A percentile compares a stretch with the other conserved stretches of the same genome.
Evolutionary conservation across 2,113 vertebrate genomes (phyloP).

Genomic region (Boulengeromyrus knoepffleri): DNA sequence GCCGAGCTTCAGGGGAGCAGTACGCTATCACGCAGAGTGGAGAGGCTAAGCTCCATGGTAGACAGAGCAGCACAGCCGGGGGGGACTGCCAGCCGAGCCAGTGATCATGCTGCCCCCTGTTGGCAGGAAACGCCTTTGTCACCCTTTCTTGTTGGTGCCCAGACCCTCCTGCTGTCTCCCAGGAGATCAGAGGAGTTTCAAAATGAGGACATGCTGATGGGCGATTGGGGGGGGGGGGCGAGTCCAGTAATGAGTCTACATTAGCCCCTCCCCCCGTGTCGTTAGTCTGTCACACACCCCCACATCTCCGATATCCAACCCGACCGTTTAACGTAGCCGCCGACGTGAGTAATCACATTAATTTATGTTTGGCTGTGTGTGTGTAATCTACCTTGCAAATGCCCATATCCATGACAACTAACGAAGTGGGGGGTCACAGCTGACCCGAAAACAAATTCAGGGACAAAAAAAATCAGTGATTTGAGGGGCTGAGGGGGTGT

Average conservation of each 20-base stretch:
- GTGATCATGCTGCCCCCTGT: background rate
- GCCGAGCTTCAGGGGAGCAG: slow-evolving; percentile 9
- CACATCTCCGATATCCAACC: background rate
- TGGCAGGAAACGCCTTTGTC: background rate
- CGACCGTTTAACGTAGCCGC: background rate
- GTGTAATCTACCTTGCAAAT: background rate
- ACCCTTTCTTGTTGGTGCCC: background rate
- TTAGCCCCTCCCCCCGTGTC: background rate
- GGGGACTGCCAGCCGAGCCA: background rate
- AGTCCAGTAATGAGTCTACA: background rate
- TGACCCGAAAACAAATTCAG: background rate
- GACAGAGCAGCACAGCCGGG: background rate
- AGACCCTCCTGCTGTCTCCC: background rate
- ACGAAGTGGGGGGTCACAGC: background rate
- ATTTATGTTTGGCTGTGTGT: background rate
- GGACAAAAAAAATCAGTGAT: background rate
- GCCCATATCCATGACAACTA: background rate
- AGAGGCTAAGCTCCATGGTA: background rate
- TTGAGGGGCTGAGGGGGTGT: background rate
- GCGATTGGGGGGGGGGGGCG: background rate
- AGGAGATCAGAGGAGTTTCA: background rate
- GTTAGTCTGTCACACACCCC: background rate
- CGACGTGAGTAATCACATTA: background rate
- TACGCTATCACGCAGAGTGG: background rate
- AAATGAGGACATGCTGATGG: background rate